phyloP scores from a whole-genome alignment of 2,888 invertebrate species.

The Ochlodes sylvanus region DNA sequence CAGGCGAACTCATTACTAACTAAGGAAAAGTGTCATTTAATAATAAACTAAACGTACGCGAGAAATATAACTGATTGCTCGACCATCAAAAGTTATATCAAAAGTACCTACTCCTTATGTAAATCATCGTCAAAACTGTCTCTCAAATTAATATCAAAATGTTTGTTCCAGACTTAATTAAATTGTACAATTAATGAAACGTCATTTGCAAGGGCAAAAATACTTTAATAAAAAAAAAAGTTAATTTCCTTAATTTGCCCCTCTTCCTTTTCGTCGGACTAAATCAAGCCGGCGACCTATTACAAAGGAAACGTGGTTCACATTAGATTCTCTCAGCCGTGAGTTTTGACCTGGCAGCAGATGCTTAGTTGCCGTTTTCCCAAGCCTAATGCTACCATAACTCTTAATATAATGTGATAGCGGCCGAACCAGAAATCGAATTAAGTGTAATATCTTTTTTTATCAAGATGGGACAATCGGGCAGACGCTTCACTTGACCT shows the following conservation, averaged over 20 bases:
- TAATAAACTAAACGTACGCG: background rate
- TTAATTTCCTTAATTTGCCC: conserved; percentile 79
- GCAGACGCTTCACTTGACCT: too few species aligned
- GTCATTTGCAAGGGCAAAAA: conserved; percentile 72
- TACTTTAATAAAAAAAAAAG: conserved; percentile 70
- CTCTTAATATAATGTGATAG: background rate
- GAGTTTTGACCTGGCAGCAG: conserved; percentile 30
- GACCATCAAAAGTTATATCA: background rate
- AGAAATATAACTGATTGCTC: background rate
- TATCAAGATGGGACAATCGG: too few species aligned
- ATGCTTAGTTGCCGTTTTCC: conserved; percentile 26
- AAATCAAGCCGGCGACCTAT: conserved; percentile 61
- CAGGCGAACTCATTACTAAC: too few species aligned
- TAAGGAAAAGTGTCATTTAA: too few species aligned
- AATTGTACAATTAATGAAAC: conserved; percentile 73
- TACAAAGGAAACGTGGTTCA: conserved; percentile 62
- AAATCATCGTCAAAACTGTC: conserved; percentile 27
- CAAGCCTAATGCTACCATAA: conserved; percentile 12
- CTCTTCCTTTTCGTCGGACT: conserved; percentile 61
- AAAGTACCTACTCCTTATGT: conserved; percentile 4
- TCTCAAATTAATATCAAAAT: conserved; percentile 38
- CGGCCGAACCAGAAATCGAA: background rate
- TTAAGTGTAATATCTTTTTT: background rate
- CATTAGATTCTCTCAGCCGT: conserved; percentile 57
- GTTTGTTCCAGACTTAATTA: conserved; percentile 57